These are phyloP conservation scores for Drosophila tripunctata DNA, from an alignment of 2,888 invertebrate genomes.

Conservation along the genomic window DNA sequence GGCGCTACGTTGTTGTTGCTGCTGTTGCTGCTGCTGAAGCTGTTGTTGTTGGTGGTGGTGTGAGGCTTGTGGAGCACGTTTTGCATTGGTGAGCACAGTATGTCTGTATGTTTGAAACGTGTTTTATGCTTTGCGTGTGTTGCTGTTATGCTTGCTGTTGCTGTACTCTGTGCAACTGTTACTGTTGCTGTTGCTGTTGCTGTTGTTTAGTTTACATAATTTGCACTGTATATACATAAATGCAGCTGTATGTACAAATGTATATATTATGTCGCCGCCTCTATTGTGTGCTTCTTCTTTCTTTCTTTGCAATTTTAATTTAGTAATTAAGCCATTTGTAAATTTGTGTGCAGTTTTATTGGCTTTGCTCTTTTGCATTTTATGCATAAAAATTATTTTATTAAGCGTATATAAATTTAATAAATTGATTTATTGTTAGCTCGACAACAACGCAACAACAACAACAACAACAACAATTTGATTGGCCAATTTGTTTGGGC, in stretches of 20 bases:
- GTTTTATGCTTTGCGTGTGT: conserved; percentile 60
- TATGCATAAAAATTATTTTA: conserved; percentile 71
- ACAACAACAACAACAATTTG: conserved; percentile 17
- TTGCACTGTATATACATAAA: conserved; percentile 7
- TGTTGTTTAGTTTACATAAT: conserved; percentile 44
- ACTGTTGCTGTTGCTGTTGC: conserved; percentile 29
- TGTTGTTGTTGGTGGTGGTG: conserved; percentile 28
- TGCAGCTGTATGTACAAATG: background rate
- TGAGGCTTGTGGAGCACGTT: conserved; percentile 57
- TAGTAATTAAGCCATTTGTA: conserved; percentile 69
- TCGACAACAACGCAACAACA: background rate
- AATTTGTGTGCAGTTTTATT: conserved; percentile 34
- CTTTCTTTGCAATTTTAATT: conserved; percentile 56
- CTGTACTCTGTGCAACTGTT: conserved; percentile 14
- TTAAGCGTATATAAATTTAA: conserved; percentile 70
- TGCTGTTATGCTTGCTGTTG: conserved; percentile 35
- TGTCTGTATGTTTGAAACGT: conserved; percentile 50
- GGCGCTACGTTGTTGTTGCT: conserved; percentile 30
- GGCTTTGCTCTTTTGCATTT: conserved; percentile 43
- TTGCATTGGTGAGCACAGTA: conserved; percentile 66
- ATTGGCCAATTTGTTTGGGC: conserved; percentile 42
- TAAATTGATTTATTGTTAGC: conserved; percentile 70
- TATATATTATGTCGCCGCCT: background rate
- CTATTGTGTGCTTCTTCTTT: background rate
- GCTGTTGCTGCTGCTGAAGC: conserved; percentile 24